These are phyloP conservation scores for Pristionchus exspectatus DNA, from an alignment of 2,888 invertebrate species.

Conservation along the genomic window DNA sequence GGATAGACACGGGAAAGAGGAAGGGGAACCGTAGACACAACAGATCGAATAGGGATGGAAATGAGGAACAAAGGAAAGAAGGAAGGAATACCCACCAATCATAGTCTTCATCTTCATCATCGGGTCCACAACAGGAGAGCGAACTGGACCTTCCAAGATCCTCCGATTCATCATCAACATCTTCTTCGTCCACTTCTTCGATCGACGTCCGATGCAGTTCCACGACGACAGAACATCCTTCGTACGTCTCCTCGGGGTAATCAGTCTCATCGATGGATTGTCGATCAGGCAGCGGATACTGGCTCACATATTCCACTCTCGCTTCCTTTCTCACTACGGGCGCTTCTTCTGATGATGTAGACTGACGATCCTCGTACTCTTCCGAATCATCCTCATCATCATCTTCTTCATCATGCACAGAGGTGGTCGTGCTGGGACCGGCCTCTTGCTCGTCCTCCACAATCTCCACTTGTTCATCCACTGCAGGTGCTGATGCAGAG, in stretches of 20 bases:
- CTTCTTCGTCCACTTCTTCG: constrained; percentile 27
- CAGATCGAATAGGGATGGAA: background rate
- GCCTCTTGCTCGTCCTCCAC: constrained; percentile 45
- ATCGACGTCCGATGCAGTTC: constrained; percentile 23
- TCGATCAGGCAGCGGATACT: background rate
- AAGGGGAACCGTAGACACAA: constrained; percentile 38
- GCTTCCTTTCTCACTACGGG: background rate
- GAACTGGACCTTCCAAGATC: constrained; percentile 45
- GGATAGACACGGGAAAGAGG: constrained; percentile 15
- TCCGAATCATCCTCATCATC: background rate
- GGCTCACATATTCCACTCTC: constrained; percentile 25
- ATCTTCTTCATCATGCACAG: constrained; percentile 1
- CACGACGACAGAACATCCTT: constrained; percentile 26
- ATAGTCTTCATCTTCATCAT: constrained; percentile 45
- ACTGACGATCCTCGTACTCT: constrained; percentile 42
- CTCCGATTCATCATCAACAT: constrained; percentile 36
- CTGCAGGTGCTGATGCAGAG: constrained; percentile 15
- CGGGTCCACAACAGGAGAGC: constrained; percentile 21
- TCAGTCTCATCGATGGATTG: background rate
- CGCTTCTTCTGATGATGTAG: background rate
- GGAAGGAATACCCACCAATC: constrained; percentile 19
- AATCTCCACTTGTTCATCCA: background rate
- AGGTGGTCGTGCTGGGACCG: constrained; percentile 37
- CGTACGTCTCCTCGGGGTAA: constrained; percentile 27
- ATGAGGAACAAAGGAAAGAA: background rate